These are phyloP conservation scores for Cybosia mesomella DNA, from an alignment of 2,888 invertebrate genomes.

Conservation along the genomic window DNA sequence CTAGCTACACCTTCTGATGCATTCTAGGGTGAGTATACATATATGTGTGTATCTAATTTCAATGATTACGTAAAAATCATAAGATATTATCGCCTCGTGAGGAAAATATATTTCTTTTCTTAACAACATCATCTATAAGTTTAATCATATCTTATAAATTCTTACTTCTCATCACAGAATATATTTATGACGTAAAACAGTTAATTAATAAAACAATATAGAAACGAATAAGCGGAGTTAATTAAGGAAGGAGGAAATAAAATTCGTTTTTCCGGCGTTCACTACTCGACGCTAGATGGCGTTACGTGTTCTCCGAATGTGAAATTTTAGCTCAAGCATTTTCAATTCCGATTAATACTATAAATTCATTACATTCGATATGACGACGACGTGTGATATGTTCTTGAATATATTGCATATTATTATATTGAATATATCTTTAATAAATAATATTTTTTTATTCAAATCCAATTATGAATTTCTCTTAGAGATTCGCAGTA, in stretches of 20 bases:
- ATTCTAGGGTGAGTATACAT: too few species aligned
- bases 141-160: background rate
- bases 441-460: background rate
- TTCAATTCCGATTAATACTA: background rate
- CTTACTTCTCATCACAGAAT: background rate
- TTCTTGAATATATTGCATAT: too few species aligned
- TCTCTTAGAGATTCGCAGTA: background rate
- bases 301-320: conserved; percentile 34
- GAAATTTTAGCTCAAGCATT: background rate
- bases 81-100: too few species aligned
- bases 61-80: too few species aligned
- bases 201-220: background rate
- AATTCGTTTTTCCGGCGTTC: background rate
- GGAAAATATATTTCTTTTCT: too few species aligned
- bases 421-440: background rate
- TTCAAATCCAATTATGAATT: background rate
- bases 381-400: too few species aligned
- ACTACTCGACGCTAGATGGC: conserved; percentile 74
- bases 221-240: background rate
- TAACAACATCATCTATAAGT: too few species aligned
- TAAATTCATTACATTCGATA: too few species aligned
- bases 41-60: too few species aligned
- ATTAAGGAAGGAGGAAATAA: background rate
- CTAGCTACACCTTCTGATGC: too few species aligned
- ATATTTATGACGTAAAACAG: background rate